These are phyloP conservation scores for Sminthurides aquaticus DNA, from an alignment of 2,888 invertebrate genomes.

Conservation along the genomic window DNA sequence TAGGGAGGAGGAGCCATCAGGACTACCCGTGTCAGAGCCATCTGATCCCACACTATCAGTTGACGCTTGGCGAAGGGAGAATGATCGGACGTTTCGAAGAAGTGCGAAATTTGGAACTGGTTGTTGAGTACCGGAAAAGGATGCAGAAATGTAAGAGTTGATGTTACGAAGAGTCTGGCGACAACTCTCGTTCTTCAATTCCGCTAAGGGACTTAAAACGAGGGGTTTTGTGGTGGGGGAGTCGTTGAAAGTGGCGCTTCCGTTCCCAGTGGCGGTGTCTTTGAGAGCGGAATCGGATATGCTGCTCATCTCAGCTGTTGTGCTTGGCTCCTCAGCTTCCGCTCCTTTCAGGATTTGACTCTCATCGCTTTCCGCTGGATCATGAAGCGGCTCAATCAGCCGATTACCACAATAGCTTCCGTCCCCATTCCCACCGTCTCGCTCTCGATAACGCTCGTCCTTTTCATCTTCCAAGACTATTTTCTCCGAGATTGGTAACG, in stretches of 20 bases:
- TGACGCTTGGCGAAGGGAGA: slow-evolving; percentile 40
- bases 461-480: neutral
- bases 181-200: neutral
- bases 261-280: neutral
- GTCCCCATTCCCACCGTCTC: neutral
- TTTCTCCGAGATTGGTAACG: neutral
- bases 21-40: slow-evolving; percentile 35
- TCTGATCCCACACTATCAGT: slow-evolving; percentile 40
- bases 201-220: neutral
- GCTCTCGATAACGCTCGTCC: neutral
- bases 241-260: neutral
- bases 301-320: neutral
- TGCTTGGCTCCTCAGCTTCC: neutral
- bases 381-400: neutral
- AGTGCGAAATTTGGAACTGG: slow-evolving; percentile 17
- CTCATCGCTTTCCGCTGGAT: neutral
- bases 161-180: slow-evolving; percentile 1
- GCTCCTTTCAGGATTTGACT: neutral
- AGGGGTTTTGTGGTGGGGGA: neutral
- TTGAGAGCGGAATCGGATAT: neutral
- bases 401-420: neutral
- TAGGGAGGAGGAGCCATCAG: slow-evolving; percentile 40
- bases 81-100: slow-evolving; percentile 35
- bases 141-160: slow-evolving; percentile 5
- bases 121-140: slow-evolving; percentile 1